Evolutionary conservation across 35 echinoderm and acorn worm species (phyloP).

Genomic region (Patiria miniata): DNA sequence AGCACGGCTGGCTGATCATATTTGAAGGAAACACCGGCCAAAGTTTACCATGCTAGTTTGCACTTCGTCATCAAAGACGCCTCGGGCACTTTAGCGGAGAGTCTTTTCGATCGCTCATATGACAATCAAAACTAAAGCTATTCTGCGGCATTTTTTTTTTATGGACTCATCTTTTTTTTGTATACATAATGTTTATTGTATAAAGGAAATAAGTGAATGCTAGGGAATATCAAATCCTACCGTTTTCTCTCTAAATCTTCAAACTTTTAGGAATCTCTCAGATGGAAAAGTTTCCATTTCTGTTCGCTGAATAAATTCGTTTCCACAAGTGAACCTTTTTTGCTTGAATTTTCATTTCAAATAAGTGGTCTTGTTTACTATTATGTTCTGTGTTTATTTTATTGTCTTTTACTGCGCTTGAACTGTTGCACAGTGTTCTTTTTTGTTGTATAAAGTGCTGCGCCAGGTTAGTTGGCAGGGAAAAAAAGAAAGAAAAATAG

Average conservation of each 20-base stretch:
- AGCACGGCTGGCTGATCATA: not conserved
- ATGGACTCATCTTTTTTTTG: conserved; percentile 16
- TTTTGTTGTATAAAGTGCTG: too few relatives aligned
- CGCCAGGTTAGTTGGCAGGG: too few relatives aligned
- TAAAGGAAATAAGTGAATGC: not conserved
- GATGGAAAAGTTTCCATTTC: not conserved
- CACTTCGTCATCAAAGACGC: not conserved
- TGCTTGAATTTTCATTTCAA: not conserved
- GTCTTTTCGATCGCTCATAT: not conserved
- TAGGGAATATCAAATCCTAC: not conserved
- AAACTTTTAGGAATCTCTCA: not conserved
- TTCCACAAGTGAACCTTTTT: conserved; percentile 11
- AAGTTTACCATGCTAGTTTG: conserved; percentile 21
- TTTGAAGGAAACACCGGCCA: conserved; percentile 19
- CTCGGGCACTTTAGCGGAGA: not conserved
- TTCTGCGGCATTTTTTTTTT: not conserved
- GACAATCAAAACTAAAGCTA: too few relatives aligned
- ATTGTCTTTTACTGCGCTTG: too few relatives aligned
- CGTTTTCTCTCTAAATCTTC: not conserved
- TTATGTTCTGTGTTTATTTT: too few relatives aligned
- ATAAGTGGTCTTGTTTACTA: not conserved
- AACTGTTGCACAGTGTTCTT: too few relatives aligned
- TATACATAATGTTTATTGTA: conserved; percentile 21
- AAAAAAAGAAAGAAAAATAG: too few relatives aligned
- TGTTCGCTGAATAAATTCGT: conserved; percentile 28